Conservation (phyloP, 1,140 invertebrate species). For the Polypedilum pembai region DNA sequence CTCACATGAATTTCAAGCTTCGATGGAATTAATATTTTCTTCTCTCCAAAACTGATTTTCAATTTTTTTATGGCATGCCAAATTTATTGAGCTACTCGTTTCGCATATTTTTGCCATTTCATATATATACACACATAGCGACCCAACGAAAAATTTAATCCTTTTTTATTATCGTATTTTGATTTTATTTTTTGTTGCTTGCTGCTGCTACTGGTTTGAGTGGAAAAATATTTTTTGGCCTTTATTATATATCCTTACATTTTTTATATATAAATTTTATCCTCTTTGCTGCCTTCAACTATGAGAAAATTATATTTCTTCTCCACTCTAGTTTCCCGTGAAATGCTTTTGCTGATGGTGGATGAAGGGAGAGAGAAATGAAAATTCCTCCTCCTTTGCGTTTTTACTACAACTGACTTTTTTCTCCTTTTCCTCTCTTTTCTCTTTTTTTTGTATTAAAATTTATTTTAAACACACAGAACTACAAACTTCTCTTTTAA, state of each 20-base stretch:
- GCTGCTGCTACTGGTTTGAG: neutral
- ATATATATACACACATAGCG: neutral
- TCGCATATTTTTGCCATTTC: neutral
- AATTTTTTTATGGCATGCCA: neutral
- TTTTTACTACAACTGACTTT: too few relatives aligned
- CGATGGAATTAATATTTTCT: neutral
- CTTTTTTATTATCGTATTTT: conserved; percentile 22
- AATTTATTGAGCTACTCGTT: neutral
- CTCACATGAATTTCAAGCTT: neutral
- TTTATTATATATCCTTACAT: conserved; percentile 20
- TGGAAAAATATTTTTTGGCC: neutral
- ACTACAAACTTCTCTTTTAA: neutral
- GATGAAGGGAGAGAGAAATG: neutral
- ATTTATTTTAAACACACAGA: neutral
- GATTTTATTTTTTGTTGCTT: conserved; percentile 8
- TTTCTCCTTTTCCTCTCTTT: neutral
- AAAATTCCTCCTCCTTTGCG: neutral
- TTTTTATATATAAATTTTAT: neutral
- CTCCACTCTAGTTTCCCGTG: too few relatives aligned
- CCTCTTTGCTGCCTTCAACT: conserved; percentile 8
- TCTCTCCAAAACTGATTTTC: too few relatives aligned
- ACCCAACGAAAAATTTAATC: conserved; percentile 15
- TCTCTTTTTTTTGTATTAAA: neutral
- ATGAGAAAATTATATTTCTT: too few relatives aligned
- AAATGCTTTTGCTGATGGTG: neutral